Conservation (phyloP, 2,797 vertebrate genomes). For the Limnodromus scolopaceus region DNA sequence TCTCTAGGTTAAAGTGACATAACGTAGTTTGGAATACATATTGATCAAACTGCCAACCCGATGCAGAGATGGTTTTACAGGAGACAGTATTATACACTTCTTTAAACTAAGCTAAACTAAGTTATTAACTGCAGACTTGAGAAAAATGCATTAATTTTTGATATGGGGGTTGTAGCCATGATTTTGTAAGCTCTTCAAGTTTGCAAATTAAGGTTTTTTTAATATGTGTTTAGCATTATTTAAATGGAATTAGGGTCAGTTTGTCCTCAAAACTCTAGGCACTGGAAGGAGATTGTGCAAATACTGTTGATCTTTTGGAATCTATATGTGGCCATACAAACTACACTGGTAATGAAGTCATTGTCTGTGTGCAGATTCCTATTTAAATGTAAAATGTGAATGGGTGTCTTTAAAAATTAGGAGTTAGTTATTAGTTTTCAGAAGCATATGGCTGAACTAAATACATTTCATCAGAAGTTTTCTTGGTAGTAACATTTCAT, state of each 20-base stretch:
- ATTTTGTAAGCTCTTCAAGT: background rate
- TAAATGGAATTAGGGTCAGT: background rate
- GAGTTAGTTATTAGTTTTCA: background rate
- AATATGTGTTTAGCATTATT: background rate
- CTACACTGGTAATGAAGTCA: background rate
- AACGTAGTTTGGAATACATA: background rate
- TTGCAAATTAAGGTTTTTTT: background rate
- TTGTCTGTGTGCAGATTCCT: background rate
- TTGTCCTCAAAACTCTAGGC: background rate
- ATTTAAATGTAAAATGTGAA: background rate
- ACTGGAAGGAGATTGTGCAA: background rate
- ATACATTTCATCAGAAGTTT: background rate
- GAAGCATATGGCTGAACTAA: background rate
- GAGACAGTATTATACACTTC: background rate
- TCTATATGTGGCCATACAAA: background rate
- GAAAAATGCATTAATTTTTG: background rate
- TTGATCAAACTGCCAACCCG: background rate
- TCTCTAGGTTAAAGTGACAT: conserved; percentile 4
- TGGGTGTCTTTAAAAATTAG: background rate
- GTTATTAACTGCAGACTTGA: background rate
- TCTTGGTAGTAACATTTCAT: background rate
- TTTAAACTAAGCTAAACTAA: background rate
- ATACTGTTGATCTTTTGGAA: background rate
- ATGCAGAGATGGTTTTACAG: background rate
- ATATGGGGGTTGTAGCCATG: background rate